phyloP scores from a whole-genome alignment of 2,888 invertebrate genomes.

The Aspidiotus destructor region DNA sequence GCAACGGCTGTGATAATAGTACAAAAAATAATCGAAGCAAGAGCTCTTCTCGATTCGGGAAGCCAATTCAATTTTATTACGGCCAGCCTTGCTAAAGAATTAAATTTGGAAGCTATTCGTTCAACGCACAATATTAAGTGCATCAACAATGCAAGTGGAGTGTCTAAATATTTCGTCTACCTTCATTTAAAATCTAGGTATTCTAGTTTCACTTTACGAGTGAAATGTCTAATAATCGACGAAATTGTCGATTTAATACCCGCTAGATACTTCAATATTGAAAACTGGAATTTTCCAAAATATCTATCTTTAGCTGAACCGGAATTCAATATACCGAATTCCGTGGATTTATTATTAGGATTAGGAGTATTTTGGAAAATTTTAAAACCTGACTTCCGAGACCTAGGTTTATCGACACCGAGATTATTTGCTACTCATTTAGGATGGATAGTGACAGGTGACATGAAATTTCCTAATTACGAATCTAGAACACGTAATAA shows the following conservation, averaged over 20 bases:
- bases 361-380: neutral
- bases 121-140: neutral
- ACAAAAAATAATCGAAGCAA: too few relatives aligned
- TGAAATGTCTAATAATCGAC: neutral
- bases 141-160: neutral
- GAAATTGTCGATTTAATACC: constrained; percentile 1
- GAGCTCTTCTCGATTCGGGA: neutral
- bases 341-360: neutral
- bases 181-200: neutral
- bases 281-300: neutral
- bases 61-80: constrained; percentile 14
- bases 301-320: neutral
- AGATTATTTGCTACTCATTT: neutral
- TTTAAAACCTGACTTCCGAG: neutral
- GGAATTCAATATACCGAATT: neutral
- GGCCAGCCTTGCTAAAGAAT: neutral
- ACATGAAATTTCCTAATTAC: too few relatives aligned
- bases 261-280: neutral
- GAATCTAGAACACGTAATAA: too few relatives aligned
- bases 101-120: neutral
- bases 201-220: neutral
- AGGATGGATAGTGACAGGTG: neutral
- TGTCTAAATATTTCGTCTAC: neutral
- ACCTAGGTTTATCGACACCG: neutral
- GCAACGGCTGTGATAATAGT: too few relatives aligned